These are phyloP conservation scores for Azemiops feae DNA, from an alignment of 2,113 vertebrate species.

Conservation along the genomic window DNA sequence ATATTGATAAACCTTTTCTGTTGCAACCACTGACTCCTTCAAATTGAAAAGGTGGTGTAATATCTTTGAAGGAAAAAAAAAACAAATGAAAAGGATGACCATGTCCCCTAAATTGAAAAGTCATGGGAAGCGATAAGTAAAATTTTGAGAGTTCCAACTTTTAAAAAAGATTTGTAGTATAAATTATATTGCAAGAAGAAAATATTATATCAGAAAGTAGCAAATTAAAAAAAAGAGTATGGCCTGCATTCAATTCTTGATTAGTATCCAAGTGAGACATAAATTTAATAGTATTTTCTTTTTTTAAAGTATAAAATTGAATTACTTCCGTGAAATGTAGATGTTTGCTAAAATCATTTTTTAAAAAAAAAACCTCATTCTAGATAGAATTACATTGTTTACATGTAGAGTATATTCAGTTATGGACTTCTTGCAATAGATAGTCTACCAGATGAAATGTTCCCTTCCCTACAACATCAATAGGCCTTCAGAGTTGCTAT, in stretches of 20 bases:
- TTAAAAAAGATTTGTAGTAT: background rate
- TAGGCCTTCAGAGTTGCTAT: background rate
- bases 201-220: background rate
- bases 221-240: background rate
- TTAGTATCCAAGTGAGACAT: background rate
- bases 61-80: background rate
- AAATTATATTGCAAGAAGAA: background rate
- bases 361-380: background rate
- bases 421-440: background rate
- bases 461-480: background rate
- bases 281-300: background rate
- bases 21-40: background rate
- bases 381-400: background rate
- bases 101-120: background rate
- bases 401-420: background rate
- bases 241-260: background rate
- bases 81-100: background rate
- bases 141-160: background rate
- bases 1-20: background rate
- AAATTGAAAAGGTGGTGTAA: background rate
- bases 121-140: background rate
- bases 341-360: background rate
- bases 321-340: background rate
- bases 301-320: background rate
- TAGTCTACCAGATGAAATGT: background rate